Conservation (phyloP, 2,888 invertebrate genomes). For the Caenorhabditis becei region DNA sequence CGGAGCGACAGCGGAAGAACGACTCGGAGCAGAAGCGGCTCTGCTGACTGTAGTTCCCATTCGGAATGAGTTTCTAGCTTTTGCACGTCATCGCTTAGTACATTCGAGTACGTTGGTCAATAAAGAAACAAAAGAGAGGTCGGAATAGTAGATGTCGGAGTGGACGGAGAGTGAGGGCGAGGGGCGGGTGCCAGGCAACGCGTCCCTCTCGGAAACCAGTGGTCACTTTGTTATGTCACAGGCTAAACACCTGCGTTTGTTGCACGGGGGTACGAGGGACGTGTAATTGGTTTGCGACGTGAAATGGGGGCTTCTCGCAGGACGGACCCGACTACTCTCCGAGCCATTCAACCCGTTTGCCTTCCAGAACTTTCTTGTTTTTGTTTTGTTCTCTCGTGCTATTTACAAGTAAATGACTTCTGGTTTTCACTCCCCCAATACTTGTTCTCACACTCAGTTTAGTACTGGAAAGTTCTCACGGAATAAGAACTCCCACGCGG, state of each 20-base stretch:
- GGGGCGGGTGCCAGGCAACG: slow-evolving; percentile 45
- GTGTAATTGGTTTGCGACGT: slow-evolving; percentile 37
- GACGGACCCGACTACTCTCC: neutral
- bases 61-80: too few species aligned
- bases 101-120: slow-evolving; percentile 38
- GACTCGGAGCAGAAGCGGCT: slow-evolving; percentile 52
- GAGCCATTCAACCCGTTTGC: neutral
- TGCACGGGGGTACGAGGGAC: slow-evolving; percentile 41
- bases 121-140: slow-evolving; percentile 38
- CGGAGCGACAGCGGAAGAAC: slow-evolving; percentile 43
- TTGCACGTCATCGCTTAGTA: slow-evolving; percentile 51
- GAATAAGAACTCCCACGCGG: slow-evolving; percentile 7
- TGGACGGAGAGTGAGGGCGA: slow-evolving; percentile 29
- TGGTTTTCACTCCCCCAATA: neutral
- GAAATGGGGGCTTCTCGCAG: slow-evolving; percentile 10
- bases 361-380: slow-evolving; percentile 11
- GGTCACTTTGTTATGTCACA: slow-evolving; percentile 51
- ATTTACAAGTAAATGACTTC: neutral
- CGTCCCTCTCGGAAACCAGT: slow-evolving; percentile 38
- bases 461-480: slow-evolving; percentile 28
- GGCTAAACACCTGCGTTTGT: slow-evolving; percentile 36
- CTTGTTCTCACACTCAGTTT: neutral
- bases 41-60: slow-evolving; percentile 60
- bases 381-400: neutral
- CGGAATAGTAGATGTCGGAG: slow-evolving; percentile 31